A percentile compares a stretch with the other conserved stretches of the same genome.
These are phyloP conservation scores for Osmoderma eremita DNA, from an alignment of 2,888 invertebrate genomes.

Conservation along the genomic window DNA sequence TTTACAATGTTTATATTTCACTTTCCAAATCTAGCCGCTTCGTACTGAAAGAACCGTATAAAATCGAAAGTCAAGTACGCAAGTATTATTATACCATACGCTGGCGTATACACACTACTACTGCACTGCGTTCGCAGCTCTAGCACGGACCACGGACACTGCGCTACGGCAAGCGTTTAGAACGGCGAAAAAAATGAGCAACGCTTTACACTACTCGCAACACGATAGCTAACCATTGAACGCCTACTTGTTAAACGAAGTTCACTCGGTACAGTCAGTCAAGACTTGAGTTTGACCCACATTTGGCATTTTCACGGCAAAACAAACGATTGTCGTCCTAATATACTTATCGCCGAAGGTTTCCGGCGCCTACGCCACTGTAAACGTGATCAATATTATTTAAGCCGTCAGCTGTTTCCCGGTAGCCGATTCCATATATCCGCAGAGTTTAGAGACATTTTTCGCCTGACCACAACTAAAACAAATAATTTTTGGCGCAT, in stretches of 20 bases:
- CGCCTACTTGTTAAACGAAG: constrained; percentile 42
- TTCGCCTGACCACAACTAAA: constrained; percentile 17
- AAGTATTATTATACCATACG: neutral
- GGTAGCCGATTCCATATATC: neutral
- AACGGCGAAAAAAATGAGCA: constrained; percentile 30
- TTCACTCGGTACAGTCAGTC: constrained; percentile 43
- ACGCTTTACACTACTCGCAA: constrained; percentile 31
- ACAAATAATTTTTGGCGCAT: constrained; percentile 38
- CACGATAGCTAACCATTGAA: constrained; percentile 40
- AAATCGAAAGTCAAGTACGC: constrained; percentile 29
- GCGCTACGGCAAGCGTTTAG: constrained; percentile 22
- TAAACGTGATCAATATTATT: constrained; percentile 32
- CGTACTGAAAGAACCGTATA: neutral
- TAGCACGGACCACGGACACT: constrained; percentile 8
- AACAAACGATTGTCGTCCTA: constrained; percentile 35
- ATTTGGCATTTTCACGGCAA: constrained; percentile 38
- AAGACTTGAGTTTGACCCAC: constrained; percentile 50
- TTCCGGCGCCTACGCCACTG: neutral
- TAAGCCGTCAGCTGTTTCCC: constrained; percentile 25
- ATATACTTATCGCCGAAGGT: constrained; percentile 25
- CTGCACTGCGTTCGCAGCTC: constrained; percentile 4
- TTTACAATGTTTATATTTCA: constrained; percentile 14
- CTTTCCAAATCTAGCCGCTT: constrained; percentile 4
- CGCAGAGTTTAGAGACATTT: constrained; percentile 7
- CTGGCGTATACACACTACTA: neutral